A percentile compares a stretch with the other conserved stretches of the same genome.
Conservation (phyloP, 2,797 vertebrate genomes). For the Gouania willdenowi region DNA sequence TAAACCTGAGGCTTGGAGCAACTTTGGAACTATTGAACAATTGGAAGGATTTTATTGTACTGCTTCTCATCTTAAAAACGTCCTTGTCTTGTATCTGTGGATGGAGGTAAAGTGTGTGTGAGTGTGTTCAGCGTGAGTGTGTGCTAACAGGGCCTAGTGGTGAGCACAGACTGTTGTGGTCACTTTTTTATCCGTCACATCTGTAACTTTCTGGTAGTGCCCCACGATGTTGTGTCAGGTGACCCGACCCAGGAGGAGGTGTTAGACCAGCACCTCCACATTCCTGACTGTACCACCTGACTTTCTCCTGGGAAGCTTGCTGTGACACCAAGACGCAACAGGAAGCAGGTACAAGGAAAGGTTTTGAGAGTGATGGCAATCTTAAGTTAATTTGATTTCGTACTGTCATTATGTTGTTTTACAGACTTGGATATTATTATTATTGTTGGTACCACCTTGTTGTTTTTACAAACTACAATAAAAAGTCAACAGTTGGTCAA, state of each 20-base stretch:
- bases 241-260: constrained; percentile 41
- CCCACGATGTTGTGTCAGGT: constrained; percentile 25
- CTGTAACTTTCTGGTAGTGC: constrained; percentile 25
- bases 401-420: constrained; percentile 65
- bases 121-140: constrained; percentile 22
- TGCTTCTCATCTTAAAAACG: constrained; percentile 46
- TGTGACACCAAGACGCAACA: constrained; percentile 34
- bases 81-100: constrained; percentile 29
- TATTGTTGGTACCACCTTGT: constrained; percentile 66
- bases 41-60: constrained; percentile 48
- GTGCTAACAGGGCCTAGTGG: constrained; percentile 34
- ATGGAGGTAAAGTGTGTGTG: not conserved
- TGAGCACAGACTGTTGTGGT: constrained; percentile 50
- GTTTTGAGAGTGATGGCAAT: constrained; percentile 54
- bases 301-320: constrained; percentile 30
- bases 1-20: constrained; percentile 53
- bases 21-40: constrained; percentile 42
- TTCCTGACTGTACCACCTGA: constrained; percentile 55
- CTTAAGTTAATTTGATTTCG: constrained; percentile 73
- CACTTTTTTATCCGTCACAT: constrained; percentile 33
- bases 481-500: constrained; percentile 60
- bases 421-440: constrained; percentile 65
- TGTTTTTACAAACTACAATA: constrained; percentile 79
- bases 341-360: constrained; percentile 44
- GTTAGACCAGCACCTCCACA: constrained; percentile 53